Evolutionary conservation across 2,113 vertebrate genomes (phyloP).

Genomic region (Lepus americanus): DNA sequence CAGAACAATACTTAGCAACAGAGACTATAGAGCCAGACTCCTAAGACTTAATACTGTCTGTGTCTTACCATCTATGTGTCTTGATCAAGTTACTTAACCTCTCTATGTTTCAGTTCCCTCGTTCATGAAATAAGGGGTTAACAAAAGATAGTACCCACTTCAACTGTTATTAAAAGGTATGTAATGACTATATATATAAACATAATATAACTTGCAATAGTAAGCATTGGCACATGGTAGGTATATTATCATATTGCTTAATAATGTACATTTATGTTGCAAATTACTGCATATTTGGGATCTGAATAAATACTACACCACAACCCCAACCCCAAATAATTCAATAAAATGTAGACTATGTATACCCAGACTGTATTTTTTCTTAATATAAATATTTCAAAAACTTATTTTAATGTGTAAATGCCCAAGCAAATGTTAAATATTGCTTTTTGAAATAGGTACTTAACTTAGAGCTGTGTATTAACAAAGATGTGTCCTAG

Average conservation of each 20-base stretch:
- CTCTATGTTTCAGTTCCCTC: not conserved
- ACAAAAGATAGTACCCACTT: not conserved
- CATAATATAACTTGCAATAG: not conserved
- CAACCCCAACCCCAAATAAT: not conserved
- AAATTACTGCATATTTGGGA: conserved; percentile 16
- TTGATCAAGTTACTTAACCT: conserved; percentile 8
- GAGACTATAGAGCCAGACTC: not conserved
- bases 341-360: conserved; percentile 36
- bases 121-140: conserved; percentile 27
- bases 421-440: not conserved
- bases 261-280: not conserved
- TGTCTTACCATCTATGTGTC: not conserved
- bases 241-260: not conserved
- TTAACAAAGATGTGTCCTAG: not conserved
- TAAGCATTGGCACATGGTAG: not conserved
- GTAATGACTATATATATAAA: conserved; percentile 21
- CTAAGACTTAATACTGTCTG: not conserved
- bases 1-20: not conserved
- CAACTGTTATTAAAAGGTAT: not conserved
- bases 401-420: conserved; percentile 31
- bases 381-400: conserved; percentile 26
- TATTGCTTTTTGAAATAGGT: conserved; percentile 31
- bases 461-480: conserved; percentile 2
- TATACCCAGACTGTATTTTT: not conserved
- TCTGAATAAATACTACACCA: not conserved